Evolutionary conservation across 2,797 vertebrate species (phyloP), one percentile per base, ranked within the genome.

Genomic region (Champsocephalus gunnari): DNA sequence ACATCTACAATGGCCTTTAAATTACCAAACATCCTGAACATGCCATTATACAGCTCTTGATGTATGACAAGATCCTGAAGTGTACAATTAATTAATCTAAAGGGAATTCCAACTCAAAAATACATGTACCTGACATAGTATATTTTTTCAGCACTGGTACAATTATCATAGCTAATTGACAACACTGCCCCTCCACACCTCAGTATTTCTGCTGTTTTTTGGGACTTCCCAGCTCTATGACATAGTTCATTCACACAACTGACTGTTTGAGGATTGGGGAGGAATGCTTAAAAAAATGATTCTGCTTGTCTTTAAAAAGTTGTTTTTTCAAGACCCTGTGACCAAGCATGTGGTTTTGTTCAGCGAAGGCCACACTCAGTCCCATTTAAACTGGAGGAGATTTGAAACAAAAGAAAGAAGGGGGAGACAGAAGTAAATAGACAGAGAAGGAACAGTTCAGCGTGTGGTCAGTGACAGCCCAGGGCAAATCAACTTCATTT

Each of bases 401-500:
- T 75, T 34, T 71, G 34, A 84, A 80, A 74, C 62, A 77, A 66
- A 71, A 48, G 68, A 24, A 19, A 57, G 38, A 69, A 59, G 47
- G 28, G 12, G 13, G 10, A 63, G 48, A 49, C 68, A 45, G 3
- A 41, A 43, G 79, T 32, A 53, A 66, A 67, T 1, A 57, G 41
- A 53, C 9, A 19, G 41, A 68, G 8, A 55, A 41, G 45, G 55
- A 73, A 70, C 34, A 38, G 70, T 63, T 75, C 54, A 70, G 63
- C 41, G 41, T 68, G 62, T 82, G 81, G 84, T 87, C 84, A 79
- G 73, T 55, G 47, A 60, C 24, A 71, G 86, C 89, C 84, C 19
- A 41, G 12, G 82, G 88, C 89, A 73, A 84, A 64, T 81, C 64
- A 83, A 84, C 69, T 68, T 82, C 82, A 85, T 90, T 67, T 83